phyloP scores from a whole-genome alignment of 2,797 vertebrate species.

The Hafferia zeledoni region DNA sequence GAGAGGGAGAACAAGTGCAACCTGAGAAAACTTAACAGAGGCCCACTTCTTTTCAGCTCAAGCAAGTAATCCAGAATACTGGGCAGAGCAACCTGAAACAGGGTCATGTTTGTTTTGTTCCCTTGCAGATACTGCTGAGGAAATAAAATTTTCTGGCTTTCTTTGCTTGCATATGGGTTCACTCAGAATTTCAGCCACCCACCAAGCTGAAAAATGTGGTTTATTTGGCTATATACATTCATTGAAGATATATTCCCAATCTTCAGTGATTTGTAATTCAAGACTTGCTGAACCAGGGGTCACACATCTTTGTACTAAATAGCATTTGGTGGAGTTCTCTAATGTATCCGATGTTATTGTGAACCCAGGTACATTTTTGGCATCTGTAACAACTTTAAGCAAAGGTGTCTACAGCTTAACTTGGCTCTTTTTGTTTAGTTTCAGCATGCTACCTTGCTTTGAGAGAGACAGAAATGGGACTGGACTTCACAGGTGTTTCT shows the following conservation, averaged over 20 bases:
- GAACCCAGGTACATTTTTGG: background rate
- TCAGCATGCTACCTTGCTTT: background rate
- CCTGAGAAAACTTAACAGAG: conserved; percentile 36
- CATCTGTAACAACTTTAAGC: background rate
- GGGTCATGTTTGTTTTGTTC: conserved; percentile 69
- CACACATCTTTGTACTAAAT: background rate
- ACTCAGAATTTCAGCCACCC: conserved; percentile 66
- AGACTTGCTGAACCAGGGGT: conserved; percentile 19
- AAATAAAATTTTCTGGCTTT: conserved; percentile 64
- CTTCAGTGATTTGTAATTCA: conserved; percentile 25
- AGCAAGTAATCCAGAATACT: conserved; percentile 27
- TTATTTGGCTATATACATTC: conserved; percentile 40
- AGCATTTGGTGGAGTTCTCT: background rate
- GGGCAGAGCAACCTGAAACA: conserved; percentile 58
- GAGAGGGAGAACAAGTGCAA: conserved; percentile 2
- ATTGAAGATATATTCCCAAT: conserved; percentile 22
- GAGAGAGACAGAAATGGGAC: background rate
- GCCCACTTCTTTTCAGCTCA: conserved; percentile 20
- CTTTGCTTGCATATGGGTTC: conserved; percentile 63
- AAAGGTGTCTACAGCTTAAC: background rate
- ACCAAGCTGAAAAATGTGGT: conserved; percentile 52
- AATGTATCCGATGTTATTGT: background rate
- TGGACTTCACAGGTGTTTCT: background rate
- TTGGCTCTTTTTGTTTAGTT: background rate
- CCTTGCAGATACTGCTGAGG: conserved; percentile 57